Base-by-base conservation (phyloP, 2,797 vertebrate species). In the Propithecus perrieri region DNA sequence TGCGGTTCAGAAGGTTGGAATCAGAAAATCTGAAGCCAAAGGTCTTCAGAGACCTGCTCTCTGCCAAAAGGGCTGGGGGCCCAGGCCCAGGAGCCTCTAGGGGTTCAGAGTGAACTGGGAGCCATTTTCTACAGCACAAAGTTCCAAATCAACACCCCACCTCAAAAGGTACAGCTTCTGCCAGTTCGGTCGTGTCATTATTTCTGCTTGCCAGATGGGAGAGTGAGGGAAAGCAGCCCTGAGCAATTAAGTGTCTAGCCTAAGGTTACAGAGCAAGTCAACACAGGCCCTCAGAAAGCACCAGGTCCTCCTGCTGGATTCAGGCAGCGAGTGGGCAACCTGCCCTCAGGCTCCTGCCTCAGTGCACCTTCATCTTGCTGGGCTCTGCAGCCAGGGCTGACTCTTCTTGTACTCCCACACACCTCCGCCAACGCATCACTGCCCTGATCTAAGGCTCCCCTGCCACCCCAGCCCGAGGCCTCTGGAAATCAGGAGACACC, bases 241-340 rank as follows among this genome's bases (percentile, higher is more conserved):
- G 74, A 95, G 95, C 94, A 97, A 97, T 93, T 96, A 93, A 78
- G 24, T 53, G 15, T 93, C 94, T 97, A 79, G 96, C 96, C 97
- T 92, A 91, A 96, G 94, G 97, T 97, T 97, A 96, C 48, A 76
- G 87, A 95, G 81, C 90, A 71, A 97, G 95, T 84, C 92, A 72
- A 38, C 11, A 5, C 35, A 61, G 48, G 55, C 67, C 75, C 89
- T 81, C 55, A 35, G 94, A 87, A 93, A 94, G 92, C 22, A 20
- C n/a, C 72, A 48, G 48, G 28, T 76, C 80, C 41, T 88, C 89
- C 94, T 71, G 93, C 15, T 3, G 3, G 76, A 76, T n/a, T 72
- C 69, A 35, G 92, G 88, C 90, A 94, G 93, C 35, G 17, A 88
- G 87, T 84, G 94, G 96, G 96, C 95, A 85, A 38, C 3, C 57